phyloP scores from a whole-genome alignment of 2,113 vertebrate species.

The Semnopithecus entellus region DNA sequence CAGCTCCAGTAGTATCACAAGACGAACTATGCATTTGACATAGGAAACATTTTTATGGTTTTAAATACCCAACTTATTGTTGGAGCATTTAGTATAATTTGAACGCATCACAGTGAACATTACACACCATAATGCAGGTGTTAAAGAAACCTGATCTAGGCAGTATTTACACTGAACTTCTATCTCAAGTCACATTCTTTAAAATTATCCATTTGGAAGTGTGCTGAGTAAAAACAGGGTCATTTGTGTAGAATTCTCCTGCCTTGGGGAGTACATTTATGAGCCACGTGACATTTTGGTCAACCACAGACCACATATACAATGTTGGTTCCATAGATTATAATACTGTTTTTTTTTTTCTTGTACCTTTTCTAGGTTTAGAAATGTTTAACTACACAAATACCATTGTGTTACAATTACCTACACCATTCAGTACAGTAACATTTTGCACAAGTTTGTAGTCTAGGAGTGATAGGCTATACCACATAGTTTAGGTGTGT shows the following conservation, averaged over 20 bases:
- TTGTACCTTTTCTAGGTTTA: not conserved
- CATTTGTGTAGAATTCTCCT: not conserved
- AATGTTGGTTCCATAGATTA: not conserved
- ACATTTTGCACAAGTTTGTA: not conserved
- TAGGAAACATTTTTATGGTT: not conserved
- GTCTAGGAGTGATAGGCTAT: not conserved
- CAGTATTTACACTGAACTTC: not conserved
- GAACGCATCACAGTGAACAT: not conserved
- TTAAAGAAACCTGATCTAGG: not conserved
- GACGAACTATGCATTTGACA: not conserved
- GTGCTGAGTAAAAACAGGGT: not conserved
- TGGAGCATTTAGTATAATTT: not conserved
- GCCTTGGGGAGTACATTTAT: not conserved
- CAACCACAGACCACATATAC: not conserved
- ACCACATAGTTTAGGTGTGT: not conserved
- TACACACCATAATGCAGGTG: not conserved
- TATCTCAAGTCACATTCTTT: not conserved
- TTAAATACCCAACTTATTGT: not conserved
- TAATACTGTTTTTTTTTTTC: not conserved
- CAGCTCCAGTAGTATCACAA: not conserved
- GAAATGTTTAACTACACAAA: not conserved
- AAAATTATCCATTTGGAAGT: not conserved
- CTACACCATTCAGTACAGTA: not conserved
- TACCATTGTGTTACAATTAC: not conserved
- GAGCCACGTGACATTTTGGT: not conserved